Percentiles rank a stretch among this genome's conserved stretches.
These are phyloP conservation scores for Loriculus beryllinus DNA, from an alignment of 2,797 vertebrate genomes.

Conservation along the genomic window DNA sequence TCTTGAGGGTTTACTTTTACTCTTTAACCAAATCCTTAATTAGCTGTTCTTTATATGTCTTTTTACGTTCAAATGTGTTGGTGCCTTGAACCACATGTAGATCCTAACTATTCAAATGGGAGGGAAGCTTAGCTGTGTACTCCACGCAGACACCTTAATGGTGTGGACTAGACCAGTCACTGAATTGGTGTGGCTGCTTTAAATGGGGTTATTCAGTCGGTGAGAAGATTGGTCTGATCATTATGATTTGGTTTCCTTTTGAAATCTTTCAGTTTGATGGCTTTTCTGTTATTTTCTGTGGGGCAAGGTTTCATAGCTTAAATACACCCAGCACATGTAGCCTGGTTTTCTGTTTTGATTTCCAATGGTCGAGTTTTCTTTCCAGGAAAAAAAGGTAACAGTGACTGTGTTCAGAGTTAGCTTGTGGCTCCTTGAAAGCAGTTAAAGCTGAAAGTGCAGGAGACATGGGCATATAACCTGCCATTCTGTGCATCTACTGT, in stretches of 20 bases:
- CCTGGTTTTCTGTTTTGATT: not conserved
- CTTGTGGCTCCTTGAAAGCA: not conserved
- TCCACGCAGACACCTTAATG: not conserved
- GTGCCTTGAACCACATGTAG: not conserved
- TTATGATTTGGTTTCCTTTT: not conserved
- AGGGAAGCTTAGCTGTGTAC: not conserved
- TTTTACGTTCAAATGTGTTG: not conserved
- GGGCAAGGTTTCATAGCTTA: not conserved
- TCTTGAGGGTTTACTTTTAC: not conserved
- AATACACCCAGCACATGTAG: fast-evolving
- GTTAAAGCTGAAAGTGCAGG: not conserved
- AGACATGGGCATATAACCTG: fast-evolving
- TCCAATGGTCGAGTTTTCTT: not conserved
- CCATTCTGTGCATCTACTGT: not conserved
- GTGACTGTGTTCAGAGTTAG: not conserved
- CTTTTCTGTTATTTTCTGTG: not conserved
- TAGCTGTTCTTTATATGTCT: not conserved
- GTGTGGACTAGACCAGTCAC: not conserved
- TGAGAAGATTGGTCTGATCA: not conserved
- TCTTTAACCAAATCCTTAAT: not conserved
- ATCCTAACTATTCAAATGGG: not conserved
- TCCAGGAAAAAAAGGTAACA: not conserved
- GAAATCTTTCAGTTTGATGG: fast-evolving
- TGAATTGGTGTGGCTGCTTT: not conserved
- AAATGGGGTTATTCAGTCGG: not conserved